These are phyloP conservation scores for Cryptotermes secundus DNA, from an alignment of 1,140 invertebrate species.

Conservation along the genomic window DNA sequence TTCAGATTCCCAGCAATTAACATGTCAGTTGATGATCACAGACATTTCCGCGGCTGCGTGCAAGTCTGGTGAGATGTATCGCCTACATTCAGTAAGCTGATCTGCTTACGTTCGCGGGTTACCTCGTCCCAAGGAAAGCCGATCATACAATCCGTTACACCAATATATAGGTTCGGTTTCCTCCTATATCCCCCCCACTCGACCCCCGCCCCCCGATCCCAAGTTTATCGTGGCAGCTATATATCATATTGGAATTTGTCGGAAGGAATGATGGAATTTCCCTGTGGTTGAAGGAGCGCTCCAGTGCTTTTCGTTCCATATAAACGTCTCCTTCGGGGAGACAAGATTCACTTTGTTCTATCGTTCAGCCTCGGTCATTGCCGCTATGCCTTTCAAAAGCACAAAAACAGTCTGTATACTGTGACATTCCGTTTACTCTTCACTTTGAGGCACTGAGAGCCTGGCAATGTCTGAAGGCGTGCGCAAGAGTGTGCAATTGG, in stretches of 20 bases:
- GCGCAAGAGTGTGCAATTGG: neutral
- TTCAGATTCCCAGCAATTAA: no score
- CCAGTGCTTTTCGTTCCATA: neutral
- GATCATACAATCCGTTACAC: neutral
- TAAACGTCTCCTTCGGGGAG: neutral
- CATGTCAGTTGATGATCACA: neutral
- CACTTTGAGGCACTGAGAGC: no score
- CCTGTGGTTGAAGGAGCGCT: neutral
- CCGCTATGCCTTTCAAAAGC: neutral
- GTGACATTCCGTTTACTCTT: neutral
- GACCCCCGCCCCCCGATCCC: neutral
- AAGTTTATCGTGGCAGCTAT: constrained; percentile 14
- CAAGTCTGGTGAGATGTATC: neutral
- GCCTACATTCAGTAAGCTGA: neutral
- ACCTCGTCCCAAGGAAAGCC: neutral
- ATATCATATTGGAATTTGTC: constrained; percentile 18
- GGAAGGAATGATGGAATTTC: constrained; percentile 16
- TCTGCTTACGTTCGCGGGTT: neutral
- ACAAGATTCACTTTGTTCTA: constrained; percentile 11
- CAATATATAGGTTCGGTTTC: neutral
- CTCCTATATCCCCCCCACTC: neutral
- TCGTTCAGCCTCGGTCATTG: neutral
- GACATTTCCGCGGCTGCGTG: neutral
- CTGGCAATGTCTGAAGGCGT: neutral
- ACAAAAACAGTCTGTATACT: neutral